Evolutionary conservation across 2,113 vertebrate genomes (phyloP).

Genomic region (Anolis sagrei): DNA sequence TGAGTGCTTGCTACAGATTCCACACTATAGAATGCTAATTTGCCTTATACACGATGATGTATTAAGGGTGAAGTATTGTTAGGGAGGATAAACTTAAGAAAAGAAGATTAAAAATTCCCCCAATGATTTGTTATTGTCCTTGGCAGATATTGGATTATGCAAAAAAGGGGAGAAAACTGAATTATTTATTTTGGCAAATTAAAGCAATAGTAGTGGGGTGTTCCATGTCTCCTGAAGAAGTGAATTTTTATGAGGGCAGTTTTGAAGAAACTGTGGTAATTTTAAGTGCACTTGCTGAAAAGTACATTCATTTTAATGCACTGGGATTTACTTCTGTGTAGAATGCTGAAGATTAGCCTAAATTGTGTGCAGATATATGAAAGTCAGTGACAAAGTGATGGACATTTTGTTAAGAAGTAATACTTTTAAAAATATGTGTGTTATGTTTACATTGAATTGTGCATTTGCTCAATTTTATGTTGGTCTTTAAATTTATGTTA

Average conservation of each 20-base stretch:
- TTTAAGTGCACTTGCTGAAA: not conserved
- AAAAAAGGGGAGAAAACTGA: not conserved
- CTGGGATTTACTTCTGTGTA: not conserved
- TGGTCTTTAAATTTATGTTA: too few relatives aligned
- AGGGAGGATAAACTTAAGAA: not conserved
- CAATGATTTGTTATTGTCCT: not conserved
- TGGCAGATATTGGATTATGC: not conserved
- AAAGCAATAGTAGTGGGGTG: not conserved
- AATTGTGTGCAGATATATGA: too few relatives aligned
- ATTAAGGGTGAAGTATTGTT: not conserved
- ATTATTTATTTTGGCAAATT: slow-evolving; percentile 10
- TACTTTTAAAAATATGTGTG: too few relatives aligned
- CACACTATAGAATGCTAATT: not conserved
- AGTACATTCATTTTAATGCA: not conserved
- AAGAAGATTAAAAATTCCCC: not conserved
- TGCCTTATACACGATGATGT: not conserved
- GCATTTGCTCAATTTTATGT: too few relatives aligned
- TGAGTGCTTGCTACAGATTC: not conserved
- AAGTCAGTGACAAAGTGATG: too few relatives aligned
- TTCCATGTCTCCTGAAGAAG: not conserved
- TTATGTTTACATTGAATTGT: too few relatives aligned
- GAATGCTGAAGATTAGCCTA: not conserved
- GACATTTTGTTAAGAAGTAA: too few relatives aligned
- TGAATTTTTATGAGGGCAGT: not conserved
- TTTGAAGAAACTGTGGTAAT: not conserved